Evolutionary conservation across 2,113 vertebrate genomes (phyloP).

Genomic region (Cynocephalus volans): DNA sequence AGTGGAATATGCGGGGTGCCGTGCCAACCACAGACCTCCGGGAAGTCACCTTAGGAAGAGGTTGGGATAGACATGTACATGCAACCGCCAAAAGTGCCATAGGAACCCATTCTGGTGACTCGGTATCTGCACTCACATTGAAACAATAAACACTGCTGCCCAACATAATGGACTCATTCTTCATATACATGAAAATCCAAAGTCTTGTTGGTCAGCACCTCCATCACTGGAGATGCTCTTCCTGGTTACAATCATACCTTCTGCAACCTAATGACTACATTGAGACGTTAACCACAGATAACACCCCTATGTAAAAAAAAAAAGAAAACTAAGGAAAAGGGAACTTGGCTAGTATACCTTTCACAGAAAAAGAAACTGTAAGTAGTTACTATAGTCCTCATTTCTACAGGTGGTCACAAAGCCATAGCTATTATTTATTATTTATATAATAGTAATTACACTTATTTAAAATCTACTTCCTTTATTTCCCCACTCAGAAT

Average conservation of each 20-base stretch:
- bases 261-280: not conserved
- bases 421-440: not conserved
- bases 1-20: fast-evolving
- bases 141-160: not conserved
- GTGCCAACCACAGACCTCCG: not conserved
- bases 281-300: too few relatives aligned
- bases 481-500: not conserved
- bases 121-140: not conserved
- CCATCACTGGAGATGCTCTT: not conserved
- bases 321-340: not conserved
- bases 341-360: not conserved
- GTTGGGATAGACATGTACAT: not conserved
- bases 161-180: not conserved
- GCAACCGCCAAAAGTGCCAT: fast-evolving
- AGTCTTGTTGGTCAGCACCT: not conserved
- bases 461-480: not conserved
- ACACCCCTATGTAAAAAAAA: not conserved
- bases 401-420: not conserved
- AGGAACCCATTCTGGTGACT: not conserved
- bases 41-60: not conserved
- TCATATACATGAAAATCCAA: not conserved
- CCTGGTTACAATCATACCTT: not conserved
- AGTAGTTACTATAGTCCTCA: not conserved
- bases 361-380: not conserved
- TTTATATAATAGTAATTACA: not conserved